phyloP scores from a whole-genome alignment of 2,888 invertebrate species.

The Thymelicus acteon region DNA sequence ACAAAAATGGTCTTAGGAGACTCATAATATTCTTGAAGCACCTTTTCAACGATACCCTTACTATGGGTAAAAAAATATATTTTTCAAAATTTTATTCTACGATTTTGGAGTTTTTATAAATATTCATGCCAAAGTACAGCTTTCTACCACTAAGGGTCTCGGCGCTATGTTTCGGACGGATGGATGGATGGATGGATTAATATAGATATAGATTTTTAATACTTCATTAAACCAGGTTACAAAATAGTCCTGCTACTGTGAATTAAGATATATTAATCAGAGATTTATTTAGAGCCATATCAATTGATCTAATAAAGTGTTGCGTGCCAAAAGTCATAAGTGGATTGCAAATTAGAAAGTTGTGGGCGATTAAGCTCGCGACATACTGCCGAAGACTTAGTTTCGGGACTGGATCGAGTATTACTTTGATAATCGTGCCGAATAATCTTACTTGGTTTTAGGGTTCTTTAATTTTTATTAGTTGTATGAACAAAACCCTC shows the following conservation, averaged over 20 bases:
- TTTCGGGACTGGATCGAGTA: constrained; percentile 15
- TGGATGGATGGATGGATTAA: too few species aligned
- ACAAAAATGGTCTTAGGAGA: too few species aligned
- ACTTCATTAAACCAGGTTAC: constrained; percentile 12
- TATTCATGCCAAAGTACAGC: too few species aligned
- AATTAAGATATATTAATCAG: constrained; percentile 1
- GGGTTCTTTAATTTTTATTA: not conserved
- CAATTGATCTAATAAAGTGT: constrained; percentile 35
- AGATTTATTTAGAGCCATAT: constrained; percentile 27
- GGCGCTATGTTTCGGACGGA: too few species aligned
- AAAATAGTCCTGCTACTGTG: constrained; percentile 15
- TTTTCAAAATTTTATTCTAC: too few species aligned
- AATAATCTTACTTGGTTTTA: not conserved
- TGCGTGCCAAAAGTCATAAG: constrained; percentile 42
- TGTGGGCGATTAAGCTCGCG: constrained; percentile 28
- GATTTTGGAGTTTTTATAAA: too few species aligned
- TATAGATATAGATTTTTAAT: not conserved
- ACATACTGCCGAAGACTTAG: not conserved
- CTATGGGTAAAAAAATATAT: too few species aligned
- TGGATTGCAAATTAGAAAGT: constrained; percentile 50
- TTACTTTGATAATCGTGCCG: constrained; percentile 7
- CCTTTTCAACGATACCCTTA: too few species aligned
- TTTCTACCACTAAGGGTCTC: too few species aligned
- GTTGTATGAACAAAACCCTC: too few species aligned
- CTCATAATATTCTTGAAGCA: too few species aligned